Base-by-base conservation (phyloP, 2,888 invertebrate genomes). In the Oscheius myriophilus region DNA sequence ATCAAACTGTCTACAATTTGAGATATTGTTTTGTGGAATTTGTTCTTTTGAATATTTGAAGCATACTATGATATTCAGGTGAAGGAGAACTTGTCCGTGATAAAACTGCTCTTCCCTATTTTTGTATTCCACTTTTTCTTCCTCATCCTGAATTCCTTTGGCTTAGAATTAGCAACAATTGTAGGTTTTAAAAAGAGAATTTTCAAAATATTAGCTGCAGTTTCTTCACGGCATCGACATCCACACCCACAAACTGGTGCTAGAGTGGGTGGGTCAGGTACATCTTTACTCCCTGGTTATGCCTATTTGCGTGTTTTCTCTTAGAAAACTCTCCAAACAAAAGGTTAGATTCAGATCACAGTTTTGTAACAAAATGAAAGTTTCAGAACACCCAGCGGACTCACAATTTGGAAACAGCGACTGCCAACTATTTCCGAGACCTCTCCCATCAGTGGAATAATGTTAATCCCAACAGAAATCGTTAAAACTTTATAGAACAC, bases 281-380 rank as follows among this genome's bases (percentile, higher is more conserved):
- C 65, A 65, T 16, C 55, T 65, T 1, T 65, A 65, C 25, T 54
- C 65, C 9, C 43, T 65, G 18, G 18, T 65, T 7, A 61, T 61
- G 61, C 61, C 61, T 12, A 7, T 41, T 1, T 42, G 23, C 2
- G 43, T 58, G 3, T 18, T 43, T 25, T 16, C 23, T 12, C n/a
- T 33, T 3, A 33, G 33, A 9, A 33, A 33, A 33, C 9, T 33
- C 33, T 33, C 33, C 33, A 33, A 33, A 33, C 33, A 33, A 33
- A 33, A 33, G 33, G 33, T 33, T n/a, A n/a, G n/a, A n/a, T n/a
- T n/a, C n/a, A n/a, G n/a, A n/a, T n/a, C n/a, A n/a, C n/a, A 33
- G 33, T 33, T 33, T 33, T 9, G 4, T 33, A 6, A 6, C 4
- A 33, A 33, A 33, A 9, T 33, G 33, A n/a, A n/a, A n/a, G 33